Conservation (phyloP, 2,888 invertebrate species). For the Calliopum simillimum region DNA sequence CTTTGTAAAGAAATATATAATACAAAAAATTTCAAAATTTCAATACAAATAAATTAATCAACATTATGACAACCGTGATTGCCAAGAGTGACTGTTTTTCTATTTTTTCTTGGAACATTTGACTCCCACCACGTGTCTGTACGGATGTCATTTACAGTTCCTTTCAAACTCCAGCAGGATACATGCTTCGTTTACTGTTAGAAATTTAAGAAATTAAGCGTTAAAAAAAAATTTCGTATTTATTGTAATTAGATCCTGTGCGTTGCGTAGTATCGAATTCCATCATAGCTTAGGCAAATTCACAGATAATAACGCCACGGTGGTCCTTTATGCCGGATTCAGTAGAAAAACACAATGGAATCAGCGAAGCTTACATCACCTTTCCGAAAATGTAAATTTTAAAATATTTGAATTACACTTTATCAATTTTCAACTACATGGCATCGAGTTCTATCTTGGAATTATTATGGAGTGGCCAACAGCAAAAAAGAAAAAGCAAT, state of each 20-base stretch:
- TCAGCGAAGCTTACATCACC: conserved; percentile 40
- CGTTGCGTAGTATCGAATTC: conserved; percentile 51
- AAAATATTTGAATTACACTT: conserved; percentile 7
- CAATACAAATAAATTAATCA: conserved; percentile 37
- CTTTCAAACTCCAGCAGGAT: conserved; percentile 21
- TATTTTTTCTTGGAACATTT: background rate
- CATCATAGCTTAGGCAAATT: conserved; percentile 52
- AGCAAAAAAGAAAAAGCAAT: conserved; percentile 43
- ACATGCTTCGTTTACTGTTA: background rate
- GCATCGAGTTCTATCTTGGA: conserved; percentile 42
- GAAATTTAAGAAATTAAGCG: conserved; percentile 7
- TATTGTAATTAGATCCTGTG: conserved; percentile 47
- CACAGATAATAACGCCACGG: conserved; percentile 58
- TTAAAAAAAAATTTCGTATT: background rate
- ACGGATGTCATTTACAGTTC: conserved; percentile 50
- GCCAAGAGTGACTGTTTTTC: conserved; percentile 19
- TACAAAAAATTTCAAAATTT: too few species aligned
- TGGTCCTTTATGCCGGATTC: conserved; percentile 45
- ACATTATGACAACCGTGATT: conserved; percentile 42
- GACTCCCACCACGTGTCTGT: conserved; percentile 27
- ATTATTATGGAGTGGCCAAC: conserved; percentile 58
- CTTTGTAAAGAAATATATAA: too few species aligned
- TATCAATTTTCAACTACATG: conserved; percentile 4
- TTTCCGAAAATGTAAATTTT: conserved; percentile 30
- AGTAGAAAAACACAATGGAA: conserved; percentile 32